Evolutionary conservation across 2,797 vertebrate species (phyloP).

Genomic region (Rhinella marina): DNA sequence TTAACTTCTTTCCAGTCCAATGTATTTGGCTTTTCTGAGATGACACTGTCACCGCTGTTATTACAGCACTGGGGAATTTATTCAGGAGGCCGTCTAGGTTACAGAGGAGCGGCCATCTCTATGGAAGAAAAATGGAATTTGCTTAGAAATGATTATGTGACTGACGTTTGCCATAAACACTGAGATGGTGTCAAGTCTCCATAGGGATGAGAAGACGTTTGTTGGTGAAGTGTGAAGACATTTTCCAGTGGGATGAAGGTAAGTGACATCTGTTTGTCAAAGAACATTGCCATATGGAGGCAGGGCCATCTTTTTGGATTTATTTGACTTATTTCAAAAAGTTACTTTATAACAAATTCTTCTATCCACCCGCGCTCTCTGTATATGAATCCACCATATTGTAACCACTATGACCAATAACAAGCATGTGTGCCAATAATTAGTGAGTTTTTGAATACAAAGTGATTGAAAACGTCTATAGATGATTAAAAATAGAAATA

Average conservation of each 20-base stretch:
- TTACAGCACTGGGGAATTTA: constrained; percentile 22
- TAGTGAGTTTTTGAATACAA: too few species aligned
- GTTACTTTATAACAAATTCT: neutral
- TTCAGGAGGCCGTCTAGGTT: constrained; percentile 14
- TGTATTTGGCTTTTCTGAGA: constrained; percentile 31
- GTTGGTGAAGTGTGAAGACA: neutral
- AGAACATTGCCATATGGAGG: neutral
- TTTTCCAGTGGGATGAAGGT: neutral
- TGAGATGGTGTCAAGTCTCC: constrained; percentile 19
- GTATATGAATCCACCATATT: neutral
- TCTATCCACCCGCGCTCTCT: neutral
- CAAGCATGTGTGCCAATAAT: neutral
- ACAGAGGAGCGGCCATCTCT: neutral
- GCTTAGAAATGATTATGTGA: constrained; percentile 38
- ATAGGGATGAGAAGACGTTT: constrained; percentile 16
- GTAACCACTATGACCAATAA: neutral
- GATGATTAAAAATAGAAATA: too few species aligned
- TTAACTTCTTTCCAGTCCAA: constrained; percentile 30
- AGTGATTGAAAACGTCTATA: too few species aligned
- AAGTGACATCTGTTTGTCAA: neutral
- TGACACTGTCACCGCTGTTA: constrained; percentile 25
- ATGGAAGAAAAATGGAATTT: constrained; percentile 34
- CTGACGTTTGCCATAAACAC: constrained; percentile 33
- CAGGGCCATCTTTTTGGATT: neutral
- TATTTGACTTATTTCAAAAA: neutral